Conservation (phyloP, 2,888 invertebrate genomes). For the Platycnemis pennipes region DNA sequence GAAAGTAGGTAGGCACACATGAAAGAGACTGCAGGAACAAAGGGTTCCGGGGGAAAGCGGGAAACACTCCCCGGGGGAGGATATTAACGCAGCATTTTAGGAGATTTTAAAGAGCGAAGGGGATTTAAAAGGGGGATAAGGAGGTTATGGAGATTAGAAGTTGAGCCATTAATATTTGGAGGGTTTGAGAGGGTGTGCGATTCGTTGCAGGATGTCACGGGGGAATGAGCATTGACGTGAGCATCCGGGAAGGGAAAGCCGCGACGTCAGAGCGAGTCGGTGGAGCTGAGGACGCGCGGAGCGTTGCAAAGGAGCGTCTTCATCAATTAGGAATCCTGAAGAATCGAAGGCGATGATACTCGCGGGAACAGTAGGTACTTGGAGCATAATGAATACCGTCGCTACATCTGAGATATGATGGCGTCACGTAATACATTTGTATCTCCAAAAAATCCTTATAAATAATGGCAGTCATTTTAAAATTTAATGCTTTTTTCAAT, state of each 20-base stretch:
- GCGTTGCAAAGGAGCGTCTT: neutral
- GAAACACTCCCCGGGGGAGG: too few species aligned
- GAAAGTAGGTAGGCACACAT: too few species aligned
- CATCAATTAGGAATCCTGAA: neutral
- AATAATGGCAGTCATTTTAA: too few species aligned
- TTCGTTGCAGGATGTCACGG: neutral
- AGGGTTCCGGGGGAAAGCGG: too few species aligned
- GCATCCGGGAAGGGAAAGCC: neutral
- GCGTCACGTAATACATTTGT: too few species aligned
- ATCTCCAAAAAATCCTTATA: too few species aligned
- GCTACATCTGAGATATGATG: neutral
- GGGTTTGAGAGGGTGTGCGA: neutral
- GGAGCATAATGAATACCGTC: neutral
- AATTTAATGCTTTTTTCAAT: too few species aligned
- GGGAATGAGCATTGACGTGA: neutral
- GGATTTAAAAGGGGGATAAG: neutral
- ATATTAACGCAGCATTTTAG: too few species aligned
- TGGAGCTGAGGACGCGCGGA: neutral
- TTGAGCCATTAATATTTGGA: neutral
- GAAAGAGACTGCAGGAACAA: too few species aligned
- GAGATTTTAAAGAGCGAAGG: neutral
- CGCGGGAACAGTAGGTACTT: too few species aligned
- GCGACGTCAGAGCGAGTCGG: neutral
- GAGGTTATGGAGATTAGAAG: neutral
- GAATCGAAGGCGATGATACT: neutral